Evolutionary conservation across 2,797 vertebrate species (phyloP).

Genomic region (Malacoraja senta): DNA sequence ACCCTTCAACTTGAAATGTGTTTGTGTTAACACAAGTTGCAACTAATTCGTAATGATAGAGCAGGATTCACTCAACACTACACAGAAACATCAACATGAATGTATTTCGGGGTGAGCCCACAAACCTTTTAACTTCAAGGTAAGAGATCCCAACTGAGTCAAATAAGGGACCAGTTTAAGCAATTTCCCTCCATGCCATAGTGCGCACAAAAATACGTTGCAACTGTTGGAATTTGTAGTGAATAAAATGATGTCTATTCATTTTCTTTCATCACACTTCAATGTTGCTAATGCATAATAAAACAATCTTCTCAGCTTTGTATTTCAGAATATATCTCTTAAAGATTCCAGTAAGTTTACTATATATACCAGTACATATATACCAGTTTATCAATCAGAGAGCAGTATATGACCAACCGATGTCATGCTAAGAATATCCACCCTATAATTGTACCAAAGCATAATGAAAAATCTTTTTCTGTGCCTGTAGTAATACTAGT

Average conservation of each 20-base stretch:
- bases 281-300: background rate
- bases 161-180: background rate
- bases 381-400: background rate
- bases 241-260: background rate
- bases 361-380: background rate
- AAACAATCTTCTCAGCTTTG: too few species aligned
- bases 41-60: background rate
- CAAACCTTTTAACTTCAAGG: background rate
- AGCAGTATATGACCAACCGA: background rate
- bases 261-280: background rate
- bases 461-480: background rate
- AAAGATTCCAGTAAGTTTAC: background rate
- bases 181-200: background rate
- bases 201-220: background rate
- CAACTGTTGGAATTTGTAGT: background rate
- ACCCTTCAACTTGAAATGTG: background rate
- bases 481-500: background rate
- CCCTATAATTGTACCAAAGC: slow-evolving; percentile 19
- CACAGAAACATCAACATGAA: background rate
- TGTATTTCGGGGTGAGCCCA: background rate
- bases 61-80: background rate
- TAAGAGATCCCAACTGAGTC: background rate
- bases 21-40: background rate
- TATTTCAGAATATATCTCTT: background rate
- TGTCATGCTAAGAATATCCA: slow-evolving; percentile 6